Percentiles rank a stretch among this genome's conserved stretches.
These are phyloP conservation scores for Odontamblyopus lacepedii DNA, from an alignment of 2,797 vertebrate genomes.

Conservation along the genomic window DNA sequence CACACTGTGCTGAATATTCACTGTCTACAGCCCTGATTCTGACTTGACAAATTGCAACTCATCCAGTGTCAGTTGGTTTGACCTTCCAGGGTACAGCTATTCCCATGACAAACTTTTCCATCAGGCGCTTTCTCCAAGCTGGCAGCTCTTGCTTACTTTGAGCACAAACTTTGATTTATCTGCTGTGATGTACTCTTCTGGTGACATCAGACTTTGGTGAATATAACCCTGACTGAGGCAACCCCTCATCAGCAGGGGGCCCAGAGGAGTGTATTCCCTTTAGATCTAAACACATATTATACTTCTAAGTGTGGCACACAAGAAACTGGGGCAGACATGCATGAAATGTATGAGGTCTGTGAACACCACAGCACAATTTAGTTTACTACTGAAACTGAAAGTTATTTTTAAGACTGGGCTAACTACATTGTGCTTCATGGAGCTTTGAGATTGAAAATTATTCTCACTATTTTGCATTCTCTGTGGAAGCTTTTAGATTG, in stretches of 20 bases:
- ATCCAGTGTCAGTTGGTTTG: constrained; percentile 61
- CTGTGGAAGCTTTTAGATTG: constrained; percentile 19
- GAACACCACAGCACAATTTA: constrained; percentile 26
- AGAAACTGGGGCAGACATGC: constrained; percentile 53
- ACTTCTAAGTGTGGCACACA: constrained; percentile 46
- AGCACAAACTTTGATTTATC: constrained; percentile 59
- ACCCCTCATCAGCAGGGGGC: constrained; percentile 49
- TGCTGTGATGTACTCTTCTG: constrained; percentile 48
- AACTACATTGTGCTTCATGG: constrained; percentile 15
- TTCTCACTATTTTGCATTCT: constrained; percentile 28
- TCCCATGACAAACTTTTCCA: constrained; percentile 64
- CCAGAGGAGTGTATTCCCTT: constrained; percentile 44
- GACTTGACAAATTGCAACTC: constrained; percentile 63
- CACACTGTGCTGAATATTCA: constrained; percentile 5
- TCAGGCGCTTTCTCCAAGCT: constrained; percentile 53
- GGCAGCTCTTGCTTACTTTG: constrained; percentile 42
- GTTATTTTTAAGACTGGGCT: constrained; percentile 16
- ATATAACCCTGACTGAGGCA: constrained; percentile 41
- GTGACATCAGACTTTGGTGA: constrained; percentile 49
- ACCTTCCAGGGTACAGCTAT: constrained; percentile 61
- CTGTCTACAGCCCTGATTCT: constrained; percentile 33
- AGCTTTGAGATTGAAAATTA: constrained; percentile 24
- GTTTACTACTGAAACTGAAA: constrained; percentile 20
- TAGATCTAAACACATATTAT: constrained; percentile 45
- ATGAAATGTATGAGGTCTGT: constrained; percentile 32